A percentile compares a stretch with the other conserved stretches of the same genome.
phyloP scores from a whole-genome alignment of 2,797 vertebrate species.

The Psittacula echo region DNA sequence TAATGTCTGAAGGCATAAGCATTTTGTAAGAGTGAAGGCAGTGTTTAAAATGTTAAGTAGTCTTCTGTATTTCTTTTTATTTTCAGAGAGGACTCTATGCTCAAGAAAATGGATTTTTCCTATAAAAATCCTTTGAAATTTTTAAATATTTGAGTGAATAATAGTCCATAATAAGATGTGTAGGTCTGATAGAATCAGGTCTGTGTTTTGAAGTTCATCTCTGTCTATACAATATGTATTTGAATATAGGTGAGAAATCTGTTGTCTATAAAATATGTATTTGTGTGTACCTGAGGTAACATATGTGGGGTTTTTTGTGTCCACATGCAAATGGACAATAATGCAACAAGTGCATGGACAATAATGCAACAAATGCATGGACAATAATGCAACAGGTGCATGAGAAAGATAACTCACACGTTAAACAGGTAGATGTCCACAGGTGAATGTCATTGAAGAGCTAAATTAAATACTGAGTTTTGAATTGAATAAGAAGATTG shows the following conservation, averaged over 20 bases:
- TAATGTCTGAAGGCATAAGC: constrained; percentile 50
- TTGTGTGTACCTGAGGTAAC: not conserved
- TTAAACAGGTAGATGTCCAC: not conserved
- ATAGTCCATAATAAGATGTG: not conserved
- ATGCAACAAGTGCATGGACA: not conserved
- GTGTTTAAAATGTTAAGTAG: constrained; percentile 44
- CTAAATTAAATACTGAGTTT: not conserved
- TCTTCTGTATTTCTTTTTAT: constrained; percentile 40
- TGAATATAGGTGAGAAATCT: not conserved
- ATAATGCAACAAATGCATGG: not conserved
- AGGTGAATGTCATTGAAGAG: not conserved
- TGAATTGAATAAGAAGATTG: not conserved
- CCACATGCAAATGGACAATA: not conserved
- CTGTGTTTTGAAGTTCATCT: not conserved
- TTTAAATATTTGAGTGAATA: not conserved
- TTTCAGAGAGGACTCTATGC: not conserved
- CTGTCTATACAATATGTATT: not conserved
- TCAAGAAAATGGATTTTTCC: constrained; percentile 10
- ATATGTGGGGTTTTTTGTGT: not conserved
- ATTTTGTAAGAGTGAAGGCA: constrained; percentile 48
- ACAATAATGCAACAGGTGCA: not conserved
- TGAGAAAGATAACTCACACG: not conserved
- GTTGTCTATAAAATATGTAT: not conserved
- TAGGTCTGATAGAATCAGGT: not conserved
- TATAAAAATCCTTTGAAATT: constrained; percentile 3